Evolutionary conservation across 2,113 vertebrate species (phyloP).

Genomic region (Sapajus apella): DNA sequence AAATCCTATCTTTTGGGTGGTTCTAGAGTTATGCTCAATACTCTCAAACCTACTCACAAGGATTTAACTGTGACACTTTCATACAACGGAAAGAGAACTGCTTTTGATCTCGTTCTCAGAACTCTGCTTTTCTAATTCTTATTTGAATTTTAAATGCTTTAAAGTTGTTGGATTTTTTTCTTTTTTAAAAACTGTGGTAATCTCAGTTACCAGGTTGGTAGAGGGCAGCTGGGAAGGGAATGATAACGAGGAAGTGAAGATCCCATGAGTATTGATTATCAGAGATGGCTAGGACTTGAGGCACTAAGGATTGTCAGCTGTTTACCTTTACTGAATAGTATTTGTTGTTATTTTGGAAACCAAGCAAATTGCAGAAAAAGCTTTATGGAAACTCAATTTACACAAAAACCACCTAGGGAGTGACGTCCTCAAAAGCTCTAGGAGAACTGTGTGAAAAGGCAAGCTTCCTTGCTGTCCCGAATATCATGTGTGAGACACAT

Average conservation of each 20-base stretch:
- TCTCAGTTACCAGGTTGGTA: background rate
- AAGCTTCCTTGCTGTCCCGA: background rate
- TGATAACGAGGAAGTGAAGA: background rate
- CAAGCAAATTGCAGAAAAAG: background rate
- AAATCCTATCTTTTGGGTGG: background rate
- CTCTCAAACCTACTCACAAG: background rate
- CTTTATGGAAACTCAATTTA: background rate
- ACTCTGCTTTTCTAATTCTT: background rate
- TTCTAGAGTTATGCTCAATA: background rate
- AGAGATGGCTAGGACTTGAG: background rate
- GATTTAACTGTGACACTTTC: background rate
- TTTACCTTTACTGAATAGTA: background rate
- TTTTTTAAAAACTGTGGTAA: background rate
- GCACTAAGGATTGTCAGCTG: background rate
- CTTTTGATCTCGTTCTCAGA: background rate
- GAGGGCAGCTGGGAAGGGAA: background rate
- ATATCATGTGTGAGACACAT: rapidly evolving
- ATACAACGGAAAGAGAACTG: background rate
- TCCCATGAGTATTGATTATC: background rate
- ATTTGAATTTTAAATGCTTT: background rate
- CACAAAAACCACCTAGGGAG: background rate
- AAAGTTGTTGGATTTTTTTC: background rate
- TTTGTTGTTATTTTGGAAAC: constrained; percentile 40
- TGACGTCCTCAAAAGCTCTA: background rate
- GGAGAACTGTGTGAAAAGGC: background rate